Evolutionary conservation across 2,888 invertebrate genomes (phyloP), one percentile per base, ranked within the genome.

Genomic region (Cabera pusaria): DNA sequence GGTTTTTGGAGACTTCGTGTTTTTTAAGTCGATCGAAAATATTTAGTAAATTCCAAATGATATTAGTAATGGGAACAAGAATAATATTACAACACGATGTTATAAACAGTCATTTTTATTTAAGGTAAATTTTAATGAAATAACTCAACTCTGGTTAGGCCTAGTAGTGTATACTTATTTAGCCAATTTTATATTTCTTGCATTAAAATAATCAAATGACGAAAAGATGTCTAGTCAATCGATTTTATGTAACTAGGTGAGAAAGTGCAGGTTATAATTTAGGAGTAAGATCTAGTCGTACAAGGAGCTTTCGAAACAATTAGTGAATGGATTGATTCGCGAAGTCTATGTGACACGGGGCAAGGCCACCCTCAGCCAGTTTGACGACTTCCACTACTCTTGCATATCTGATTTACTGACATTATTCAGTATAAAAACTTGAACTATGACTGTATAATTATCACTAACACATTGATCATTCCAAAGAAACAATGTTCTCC

Each of bases 361-460:
- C 52, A 50, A 59, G 58, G 58, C 41, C 47, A 34, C 38, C 35
- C 27, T 41, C 25, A 39, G 50, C 52, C 45, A 9, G 53, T 39
- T 49, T 49, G 52, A 60, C 57, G 51, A 52, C 56, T 44, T 70
- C 72, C 71, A 70, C 72, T 70, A 60, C 70, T 59, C 56, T 52
- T 48, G 49, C 42, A 28, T 38, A 47, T 53, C 57, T 53, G 55
- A 56, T 59, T 49, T 38, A 43, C 37, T 43, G 44, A 53, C 43
- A 52, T 47, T 43, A 25, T 28, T 44, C 43, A 54, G 57, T 74
- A 74, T 74, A 74, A 61, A 70, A 72, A 72, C 59, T 50, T 57
- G 49, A 52, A 39, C 52, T 55, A 39, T 45, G 36, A 45, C 26
- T 45, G 44, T 35, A 44, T 29, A 48, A 43, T 41, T 46, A 74